Percentiles rank a stretch among this genome's conserved stretches.
Conservation (phyloP, 2,888 invertebrate species). For the Napeogenes sylphis region DNA sequence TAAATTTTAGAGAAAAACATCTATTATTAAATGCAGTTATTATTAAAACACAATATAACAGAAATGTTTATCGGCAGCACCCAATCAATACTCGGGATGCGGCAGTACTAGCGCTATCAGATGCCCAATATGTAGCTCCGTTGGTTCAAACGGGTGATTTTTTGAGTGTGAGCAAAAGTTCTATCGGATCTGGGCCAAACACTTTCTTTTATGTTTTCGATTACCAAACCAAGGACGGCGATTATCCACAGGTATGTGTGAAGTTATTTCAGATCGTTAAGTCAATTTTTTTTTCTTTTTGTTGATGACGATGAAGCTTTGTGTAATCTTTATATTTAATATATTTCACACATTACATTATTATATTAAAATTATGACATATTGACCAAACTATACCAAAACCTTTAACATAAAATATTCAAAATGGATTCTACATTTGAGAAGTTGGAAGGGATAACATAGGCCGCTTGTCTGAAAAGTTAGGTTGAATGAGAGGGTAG, state of each 20-base stretch:
- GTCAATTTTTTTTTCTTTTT: neutral
- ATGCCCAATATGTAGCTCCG: slow-evolving; percentile 96
- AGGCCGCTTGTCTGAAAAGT: no score
- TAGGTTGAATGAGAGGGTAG: no score
- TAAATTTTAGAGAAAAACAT: no score
- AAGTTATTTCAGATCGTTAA: neutral
- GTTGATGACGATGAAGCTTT: neutral
- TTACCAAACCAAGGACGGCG: slow-evolving; percentile 94
- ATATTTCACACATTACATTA: no score
- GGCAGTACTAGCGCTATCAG: slow-evolving; percentile 94
- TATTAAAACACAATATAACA: no score
- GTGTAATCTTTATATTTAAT: no score
- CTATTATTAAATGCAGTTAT: no score
- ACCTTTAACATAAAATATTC: no score
- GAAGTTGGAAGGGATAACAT: no score
- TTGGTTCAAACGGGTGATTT: slow-evolving; percentile 91
- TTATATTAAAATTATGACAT: no score
- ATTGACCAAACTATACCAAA: no score
- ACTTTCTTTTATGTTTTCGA: slow-evolving; percentile 95
- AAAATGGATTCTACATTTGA: no score
- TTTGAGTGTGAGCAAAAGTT: slow-evolving; percentile 78
- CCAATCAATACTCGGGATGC: slow-evolving; percentile 93
- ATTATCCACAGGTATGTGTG: slow-evolving; percentile 87
- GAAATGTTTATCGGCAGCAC: slow-evolving; percentile 72
- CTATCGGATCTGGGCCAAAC: slow-evolving; percentile 80